Evolutionary conservation across 1,140 invertebrate species (phyloP).

Genomic region (Ceratina calcarata): DNA sequence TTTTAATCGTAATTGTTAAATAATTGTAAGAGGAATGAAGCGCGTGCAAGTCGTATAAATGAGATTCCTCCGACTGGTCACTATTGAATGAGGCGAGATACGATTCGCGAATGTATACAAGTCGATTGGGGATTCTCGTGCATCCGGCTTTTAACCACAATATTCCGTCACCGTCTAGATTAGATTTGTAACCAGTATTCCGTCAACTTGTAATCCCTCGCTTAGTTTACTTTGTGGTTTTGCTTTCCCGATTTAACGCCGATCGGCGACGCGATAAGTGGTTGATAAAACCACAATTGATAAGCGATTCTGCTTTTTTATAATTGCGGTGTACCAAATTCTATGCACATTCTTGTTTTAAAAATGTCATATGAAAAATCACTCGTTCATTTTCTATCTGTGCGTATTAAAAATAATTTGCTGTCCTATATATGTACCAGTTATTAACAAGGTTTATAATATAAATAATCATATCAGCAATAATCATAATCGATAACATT

Average conservation of each 20-base stretch:
- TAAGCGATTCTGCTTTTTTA: background rate
- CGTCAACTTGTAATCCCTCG: background rate
- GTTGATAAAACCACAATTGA: conserved; percentile 29
- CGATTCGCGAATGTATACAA: background rate
- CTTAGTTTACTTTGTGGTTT: no score
- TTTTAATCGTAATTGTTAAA: no score
- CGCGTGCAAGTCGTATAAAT: no score
- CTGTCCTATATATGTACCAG: no score
- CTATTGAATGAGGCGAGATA: conserved; percentile 13
- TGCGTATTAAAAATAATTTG: no score
- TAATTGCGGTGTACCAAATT: background rate
- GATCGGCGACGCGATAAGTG: conserved; percentile 1
- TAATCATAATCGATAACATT: no score
- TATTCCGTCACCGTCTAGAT: conserved; percentile 34
- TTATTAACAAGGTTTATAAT: no score
- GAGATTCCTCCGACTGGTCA: background rate
- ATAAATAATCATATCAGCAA: no score
- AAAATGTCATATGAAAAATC: no score
- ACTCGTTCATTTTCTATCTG: no score
- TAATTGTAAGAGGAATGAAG: no score
- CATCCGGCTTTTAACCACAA: conserved; percentile 36
- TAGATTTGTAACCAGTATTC: conserved; percentile 35
- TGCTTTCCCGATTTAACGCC: background rate
- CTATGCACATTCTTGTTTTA: no score
- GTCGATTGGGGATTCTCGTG: background rate